Evolutionary conservation across 2,113 vertebrate species (phyloP), one percentile per base, ranked within the genome.

Genomic region (Sardina pilchardus): DNA sequence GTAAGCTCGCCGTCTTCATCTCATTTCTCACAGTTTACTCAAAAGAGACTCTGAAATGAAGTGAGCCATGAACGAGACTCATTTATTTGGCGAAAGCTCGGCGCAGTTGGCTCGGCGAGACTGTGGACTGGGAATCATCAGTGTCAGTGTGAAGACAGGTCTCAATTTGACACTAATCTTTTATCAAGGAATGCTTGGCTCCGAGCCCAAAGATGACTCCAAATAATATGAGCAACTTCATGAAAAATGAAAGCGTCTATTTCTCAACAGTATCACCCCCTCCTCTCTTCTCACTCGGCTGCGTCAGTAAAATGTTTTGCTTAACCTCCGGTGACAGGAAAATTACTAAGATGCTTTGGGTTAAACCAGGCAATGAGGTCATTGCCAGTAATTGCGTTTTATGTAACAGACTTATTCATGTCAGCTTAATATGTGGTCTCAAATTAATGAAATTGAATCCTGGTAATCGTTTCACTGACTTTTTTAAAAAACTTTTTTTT

Each of bases 111-210:
- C 90, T 93, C 85, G 86, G 91, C 87, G 88, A 90, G 85, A 93
- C 88, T 82, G 50, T 88, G 92, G 93, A 94, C 91, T 86, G 86
- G 88, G 87, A 91, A 94, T 91, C 94, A 93, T 93, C 90, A 92
- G 86, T 94, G 92, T 94, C 93, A 92, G 91, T 44, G 78, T 91
- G 93, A 94, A 95, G 90, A 92, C 42, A 88, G 88, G 88, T 91
- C 91, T 90, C 81, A 84, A 90, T 92, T 88, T 91, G 88, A 87
- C 83, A 87, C 83, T 71, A 89, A 92, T 78, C 82, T 87, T 86
- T 85, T 89, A 83, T 85, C 89, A 36, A 91, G 89, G 71, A 93
- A 89, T 82, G 85, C 85, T 86, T 94, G 94, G 93, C 91, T 86
- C 88, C 90, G 89, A 90, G 92, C 92, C 95, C 93, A 7, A 43